A percentile compares a stretch with the other conserved stretches of the same genome.
Evolutionary conservation across 2,113 vertebrate species (phyloP).

Genomic region (Austrofundulus limnaeus): DNA sequence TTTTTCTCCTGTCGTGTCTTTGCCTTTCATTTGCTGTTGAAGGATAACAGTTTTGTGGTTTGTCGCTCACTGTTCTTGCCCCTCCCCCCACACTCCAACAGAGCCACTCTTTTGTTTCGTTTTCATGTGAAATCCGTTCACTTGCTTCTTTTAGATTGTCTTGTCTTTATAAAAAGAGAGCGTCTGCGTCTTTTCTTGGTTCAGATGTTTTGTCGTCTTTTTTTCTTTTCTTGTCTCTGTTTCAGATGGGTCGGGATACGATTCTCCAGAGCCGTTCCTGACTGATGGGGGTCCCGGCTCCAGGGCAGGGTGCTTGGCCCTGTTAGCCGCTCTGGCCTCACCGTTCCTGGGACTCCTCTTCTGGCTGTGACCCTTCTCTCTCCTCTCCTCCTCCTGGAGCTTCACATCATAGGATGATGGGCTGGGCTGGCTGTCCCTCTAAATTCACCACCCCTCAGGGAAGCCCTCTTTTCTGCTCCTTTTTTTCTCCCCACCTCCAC

Average conservation of each 20-base stretch:
- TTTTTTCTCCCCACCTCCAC: constrained; percentile 53
- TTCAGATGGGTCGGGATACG: constrained; percentile 82
- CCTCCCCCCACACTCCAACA: background rate
- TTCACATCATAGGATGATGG: constrained; percentile 54
- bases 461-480: constrained; percentile 65
- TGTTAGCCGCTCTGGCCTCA: constrained; percentile 52
- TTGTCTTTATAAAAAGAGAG: constrained; percentile 44
- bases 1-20: background rate
- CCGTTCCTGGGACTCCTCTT: constrained; percentile 62
- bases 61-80: constrained; percentile 15
- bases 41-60: constrained; percentile 36
- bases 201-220: constrained; percentile 67
- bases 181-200: constrained; percentile 50
- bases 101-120: constrained; percentile 27
- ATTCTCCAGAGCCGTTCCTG: constrained; percentile 81
- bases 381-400: constrained; percentile 45
- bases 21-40: constrained; percentile 28
- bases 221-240: constrained; percentile 51
- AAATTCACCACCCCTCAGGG: constrained; percentile 78
- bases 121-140: constrained; percentile 14
- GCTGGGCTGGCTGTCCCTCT: constrained; percentile 73
- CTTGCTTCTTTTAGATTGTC: constrained; percentile 9
- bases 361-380: constrained; percentile 64
- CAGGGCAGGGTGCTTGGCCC: constrained; percentile 46
- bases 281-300: constrained; percentile 68